Evolutionary conservation across 2,797 vertebrate species (phyloP).

Genomic region (Parambassis ranga): DNA sequence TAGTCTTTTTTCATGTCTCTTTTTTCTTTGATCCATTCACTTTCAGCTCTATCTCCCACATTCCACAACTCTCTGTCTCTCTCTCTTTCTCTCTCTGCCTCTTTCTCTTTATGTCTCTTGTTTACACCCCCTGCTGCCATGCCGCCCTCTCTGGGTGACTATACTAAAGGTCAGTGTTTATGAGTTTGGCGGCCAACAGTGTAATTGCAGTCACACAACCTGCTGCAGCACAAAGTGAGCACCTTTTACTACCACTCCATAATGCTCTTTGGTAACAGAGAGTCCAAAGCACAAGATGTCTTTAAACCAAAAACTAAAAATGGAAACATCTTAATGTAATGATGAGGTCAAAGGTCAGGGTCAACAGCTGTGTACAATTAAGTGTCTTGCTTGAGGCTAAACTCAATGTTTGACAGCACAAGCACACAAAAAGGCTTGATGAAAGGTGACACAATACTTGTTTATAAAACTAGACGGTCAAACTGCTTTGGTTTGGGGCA

Average conservation of each 20-base stretch:
- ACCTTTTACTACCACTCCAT: background rate
- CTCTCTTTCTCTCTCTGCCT: background rate
- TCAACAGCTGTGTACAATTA: background rate
- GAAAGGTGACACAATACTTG: too few relatives aligned
- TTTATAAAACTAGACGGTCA: too few relatives aligned
- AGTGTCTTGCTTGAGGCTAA: background rate
- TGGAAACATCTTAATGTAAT: background rate
- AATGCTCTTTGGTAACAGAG: too few relatives aligned
- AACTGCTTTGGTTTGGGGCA: too few relatives aligned
- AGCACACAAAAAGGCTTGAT: too few relatives aligned
- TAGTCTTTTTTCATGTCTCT: constrained; percentile 28
- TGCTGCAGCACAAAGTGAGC: constrained; percentile 6
- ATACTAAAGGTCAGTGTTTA: constrained; percentile 65
- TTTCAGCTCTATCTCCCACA: constrained; percentile 54
- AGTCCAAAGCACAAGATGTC: background rate
- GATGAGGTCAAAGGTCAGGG: background rate
- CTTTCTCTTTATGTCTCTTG: constrained; percentile 26
- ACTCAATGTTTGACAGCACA: too few relatives aligned
- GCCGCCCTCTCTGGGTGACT: constrained; percentile 12
- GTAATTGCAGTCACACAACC: constrained; percentile 25
- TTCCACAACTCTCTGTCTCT: constrained; percentile 33
- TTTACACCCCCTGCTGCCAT: constrained; percentile 16
- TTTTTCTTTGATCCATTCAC: constrained; percentile 68
- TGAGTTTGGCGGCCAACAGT: constrained; percentile 14
- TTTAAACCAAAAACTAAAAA: background rate